Percentiles rank a stretch among this genome's conserved stretches.
phyloP scores from a whole-genome alignment of 2,797 vertebrate species.

The Lepilemur septentrionalis region DNA sequence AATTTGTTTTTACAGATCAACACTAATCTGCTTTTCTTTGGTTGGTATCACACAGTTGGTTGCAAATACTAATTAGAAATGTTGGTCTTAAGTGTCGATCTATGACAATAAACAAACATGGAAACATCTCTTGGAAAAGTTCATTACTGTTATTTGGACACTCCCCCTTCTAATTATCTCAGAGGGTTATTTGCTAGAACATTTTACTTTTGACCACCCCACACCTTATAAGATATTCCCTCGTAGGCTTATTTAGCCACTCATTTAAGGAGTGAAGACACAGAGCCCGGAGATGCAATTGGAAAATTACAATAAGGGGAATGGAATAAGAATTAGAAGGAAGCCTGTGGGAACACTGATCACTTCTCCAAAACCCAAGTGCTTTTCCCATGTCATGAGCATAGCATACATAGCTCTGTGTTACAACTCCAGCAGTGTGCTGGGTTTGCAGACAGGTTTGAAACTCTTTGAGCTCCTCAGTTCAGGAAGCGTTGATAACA shows the following conservation, averaged over 20 bases:
- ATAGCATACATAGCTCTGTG: not conserved
- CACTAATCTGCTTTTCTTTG: slow-evolving; percentile 45
- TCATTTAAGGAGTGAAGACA: not conserved
- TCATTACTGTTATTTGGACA: not conserved
- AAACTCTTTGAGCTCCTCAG: not conserved
- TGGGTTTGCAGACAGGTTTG: not conserved
- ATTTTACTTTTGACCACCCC: not conserved
- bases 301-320: not conserved
- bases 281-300: not conserved
- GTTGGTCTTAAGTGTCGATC: slow-evolving; percentile 2
- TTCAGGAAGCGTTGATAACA: not conserved
- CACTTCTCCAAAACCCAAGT: not conserved
- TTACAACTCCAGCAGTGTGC: rapidly evolving
- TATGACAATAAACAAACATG: not conserved
- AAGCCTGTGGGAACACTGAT: not conserved
- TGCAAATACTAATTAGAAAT: slow-evolving; percentile 67
- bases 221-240: not conserved
- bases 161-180: not conserved
- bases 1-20: slow-evolving; percentile 65
- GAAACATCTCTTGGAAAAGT: not conserved
- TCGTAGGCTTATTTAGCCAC: not conserved
- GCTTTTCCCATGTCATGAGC: not conserved
- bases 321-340: not conserved
- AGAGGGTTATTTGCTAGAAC: slow-evolving; percentile 2
- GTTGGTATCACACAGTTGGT: not conserved